Base-by-base conservation (phyloP, 2,888 invertebrate genomes). In the Mesoligia furuncula region DNA sequence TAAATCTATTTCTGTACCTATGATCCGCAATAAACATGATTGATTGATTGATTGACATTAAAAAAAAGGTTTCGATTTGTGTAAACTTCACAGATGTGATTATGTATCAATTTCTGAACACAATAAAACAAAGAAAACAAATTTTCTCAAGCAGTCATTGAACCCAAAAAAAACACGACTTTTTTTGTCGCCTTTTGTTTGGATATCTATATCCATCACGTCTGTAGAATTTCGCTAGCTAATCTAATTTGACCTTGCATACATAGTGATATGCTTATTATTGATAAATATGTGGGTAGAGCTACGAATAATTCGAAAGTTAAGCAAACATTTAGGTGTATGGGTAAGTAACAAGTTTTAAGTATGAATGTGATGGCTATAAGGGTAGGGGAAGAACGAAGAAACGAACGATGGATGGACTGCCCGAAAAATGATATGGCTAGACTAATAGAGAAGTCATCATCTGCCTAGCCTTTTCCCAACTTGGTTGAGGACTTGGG, bases 261-360 rank as follows among this genome's bases (percentile, higher is more conserved):
- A 48, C 24, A 15, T 80, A 57, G n/a, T 72, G 62, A 31, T 59
- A 57, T 54, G 51, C 39, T 57, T 62, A 61, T 72, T 42, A 31
- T 79, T 62, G 17, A 36, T 70, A 48, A 70, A 48, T 54, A 70
- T 31, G 13, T 39, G 51, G 61, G 13, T 24, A 61, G 36, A 61
- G n/a, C 7, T 45, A 7, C 20, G 31, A 77, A 81, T 81, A 72
- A 81, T 76, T 76, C 31, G 62, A 9, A n/a, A 68, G 39, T 9
- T 15, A 31, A n/a, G 13, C 9, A 8, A 27, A n/a, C 31, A 39
- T 42, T 73, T 42, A 39, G 42, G 9, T 39, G n/a, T 9, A 39
- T 36, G 31, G 8, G 5, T 15, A 7, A n/a, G 9, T 20, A 6
- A 51, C 64, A 24, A 54, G 51, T 54, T 54, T 54, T 54, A 9